These are phyloP conservation scores for Tortrix viridana DNA, from an alignment of 2,888 invertebrate genomes.

Conservation along the genomic window DNA sequence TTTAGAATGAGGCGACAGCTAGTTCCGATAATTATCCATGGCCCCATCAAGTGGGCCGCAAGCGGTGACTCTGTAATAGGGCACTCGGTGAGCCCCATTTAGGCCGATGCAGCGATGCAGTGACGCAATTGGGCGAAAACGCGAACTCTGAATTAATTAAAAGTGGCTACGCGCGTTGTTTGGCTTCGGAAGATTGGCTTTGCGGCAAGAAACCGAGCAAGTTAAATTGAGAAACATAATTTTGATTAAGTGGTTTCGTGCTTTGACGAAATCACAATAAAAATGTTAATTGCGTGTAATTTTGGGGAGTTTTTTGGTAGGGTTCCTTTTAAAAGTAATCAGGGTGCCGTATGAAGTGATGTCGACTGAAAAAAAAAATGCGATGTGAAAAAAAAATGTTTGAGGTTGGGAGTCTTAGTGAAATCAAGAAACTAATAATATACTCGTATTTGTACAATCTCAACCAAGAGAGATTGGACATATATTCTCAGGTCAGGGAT, in stretches of 20 bases:
- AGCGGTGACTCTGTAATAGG: slow-evolving; percentile 28
- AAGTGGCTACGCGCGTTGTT: slow-evolving; percentile 20
- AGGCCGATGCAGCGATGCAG: slow-evolving; percentile 13
- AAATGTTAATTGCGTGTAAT: slow-evolving; percentile 2
- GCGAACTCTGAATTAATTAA: slow-evolving; percentile 24
- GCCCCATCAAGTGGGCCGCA: slow-evolving; percentile 19
- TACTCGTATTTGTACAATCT: too few species aligned
- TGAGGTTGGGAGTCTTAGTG: too few species aligned
- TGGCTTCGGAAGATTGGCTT: slow-evolving; percentile 17
- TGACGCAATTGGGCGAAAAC: slow-evolving; percentile 20
- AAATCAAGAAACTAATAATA: too few species aligned
- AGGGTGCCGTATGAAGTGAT: not conserved
- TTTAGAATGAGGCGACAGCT: slow-evolving; percentile 27
- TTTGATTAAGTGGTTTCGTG: not conserved
- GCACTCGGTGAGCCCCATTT: slow-evolving; percentile 23
- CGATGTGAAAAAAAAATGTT: too few species aligned
- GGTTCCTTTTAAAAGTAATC: not conserved
- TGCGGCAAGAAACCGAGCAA: slow-evolving; percentile 5
- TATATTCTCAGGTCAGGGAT: too few species aligned
- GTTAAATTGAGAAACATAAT: not conserved
- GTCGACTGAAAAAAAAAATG: too few species aligned
- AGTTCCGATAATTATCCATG: slow-evolving; percentile 30
- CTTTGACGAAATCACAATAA: not conserved
- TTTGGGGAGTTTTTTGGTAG: not conserved
- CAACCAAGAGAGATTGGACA: too few species aligned